Percentiles rank a stretch among this genome's conserved stretches.
Evolutionary conservation across 1,140 invertebrate genomes (phyloP).

Genomic region (Zeugodacus cucurbitae): DNA sequence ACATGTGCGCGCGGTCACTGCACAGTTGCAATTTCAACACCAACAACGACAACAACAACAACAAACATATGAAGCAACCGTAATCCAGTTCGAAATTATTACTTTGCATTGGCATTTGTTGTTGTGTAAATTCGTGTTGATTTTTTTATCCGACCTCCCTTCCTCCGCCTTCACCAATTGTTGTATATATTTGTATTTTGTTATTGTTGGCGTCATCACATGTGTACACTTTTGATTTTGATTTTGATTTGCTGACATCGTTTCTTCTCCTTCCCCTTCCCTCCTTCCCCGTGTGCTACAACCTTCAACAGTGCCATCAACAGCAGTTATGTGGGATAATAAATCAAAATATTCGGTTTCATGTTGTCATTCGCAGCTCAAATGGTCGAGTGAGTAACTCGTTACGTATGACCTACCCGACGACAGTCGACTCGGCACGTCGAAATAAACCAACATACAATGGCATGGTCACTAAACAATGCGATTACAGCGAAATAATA

Average conservation of each 20-base stretch:
- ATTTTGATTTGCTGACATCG: slow-evolving; percentile 28
- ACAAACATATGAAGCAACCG: not conserved
- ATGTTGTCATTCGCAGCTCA: slow-evolving; percentile 26
- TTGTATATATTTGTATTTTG: not conserved
- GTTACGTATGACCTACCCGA: slow-evolving; percentile 3
- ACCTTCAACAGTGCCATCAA: not conserved
- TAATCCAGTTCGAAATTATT: not conserved
- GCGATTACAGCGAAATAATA: not conserved
- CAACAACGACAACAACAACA: not conserved
- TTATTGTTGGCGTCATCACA: not conserved
- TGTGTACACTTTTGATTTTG: not conserved
- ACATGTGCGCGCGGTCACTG: not conserved
- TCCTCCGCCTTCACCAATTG: no score
- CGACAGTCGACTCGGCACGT: not conserved
- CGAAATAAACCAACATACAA: not conserved
- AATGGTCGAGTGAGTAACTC: slow-evolving; percentile 31
- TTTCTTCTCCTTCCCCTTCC: not conserved
- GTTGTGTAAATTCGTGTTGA: not conserved
- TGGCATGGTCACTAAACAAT: no score
- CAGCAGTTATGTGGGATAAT: slow-evolving; percentile 30
- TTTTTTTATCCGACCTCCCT: not conserved
- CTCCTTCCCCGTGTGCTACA: not conserved
- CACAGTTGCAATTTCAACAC: not conserved
- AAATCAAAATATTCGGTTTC: slow-evolving; percentile 41
- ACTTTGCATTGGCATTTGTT: slow-evolving; percentile 31